phyloP scores from a whole-genome alignment of 2,888 invertebrate species.

The Drosophila mayaguana region DNA sequence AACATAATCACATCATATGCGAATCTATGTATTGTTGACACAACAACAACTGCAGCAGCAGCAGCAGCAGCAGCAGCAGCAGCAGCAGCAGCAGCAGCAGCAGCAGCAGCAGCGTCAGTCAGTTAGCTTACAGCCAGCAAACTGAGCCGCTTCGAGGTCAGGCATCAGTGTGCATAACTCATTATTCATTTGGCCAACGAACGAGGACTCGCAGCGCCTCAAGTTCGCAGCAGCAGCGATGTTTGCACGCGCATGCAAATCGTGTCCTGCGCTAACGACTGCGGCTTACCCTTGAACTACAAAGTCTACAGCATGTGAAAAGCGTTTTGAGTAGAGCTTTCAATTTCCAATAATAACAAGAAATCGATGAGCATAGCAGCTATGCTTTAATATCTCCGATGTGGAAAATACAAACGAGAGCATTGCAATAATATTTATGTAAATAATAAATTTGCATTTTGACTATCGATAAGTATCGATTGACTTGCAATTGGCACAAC shows the following conservation, averaged over 20 bases:
- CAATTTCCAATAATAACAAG: neutral
- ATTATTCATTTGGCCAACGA: slow-evolving; percentile 1
- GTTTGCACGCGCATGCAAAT: slow-evolving; percentile 6
- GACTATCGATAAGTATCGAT: neutral
- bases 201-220: neutral
- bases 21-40: slow-evolving; percentile 27
- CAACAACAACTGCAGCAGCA: slow-evolving; percentile 10
- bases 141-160: slow-evolving; percentile 28
- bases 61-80: slow-evolving; percentile 5
- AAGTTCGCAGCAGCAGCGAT: neutral
- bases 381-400: neutral
- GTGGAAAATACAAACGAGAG: neutral
- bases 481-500: neutral
- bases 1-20: slow-evolving; percentile 46
- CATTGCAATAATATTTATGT: neutral
- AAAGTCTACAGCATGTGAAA: neutral
- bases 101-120: slow-evolving; percentile 5
- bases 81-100: slow-evolving; percentile 4
- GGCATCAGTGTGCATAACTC: slow-evolving; percentile 22
- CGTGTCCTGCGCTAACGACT: neutral
- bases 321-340: neutral
- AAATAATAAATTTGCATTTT: neutral
- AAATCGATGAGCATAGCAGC: neutral
- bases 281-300: neutral
- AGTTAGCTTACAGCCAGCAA: neutral